Base-by-base conservation (phyloP, 2,113 vertebrate genomes). In the Scomber colias region DNA sequence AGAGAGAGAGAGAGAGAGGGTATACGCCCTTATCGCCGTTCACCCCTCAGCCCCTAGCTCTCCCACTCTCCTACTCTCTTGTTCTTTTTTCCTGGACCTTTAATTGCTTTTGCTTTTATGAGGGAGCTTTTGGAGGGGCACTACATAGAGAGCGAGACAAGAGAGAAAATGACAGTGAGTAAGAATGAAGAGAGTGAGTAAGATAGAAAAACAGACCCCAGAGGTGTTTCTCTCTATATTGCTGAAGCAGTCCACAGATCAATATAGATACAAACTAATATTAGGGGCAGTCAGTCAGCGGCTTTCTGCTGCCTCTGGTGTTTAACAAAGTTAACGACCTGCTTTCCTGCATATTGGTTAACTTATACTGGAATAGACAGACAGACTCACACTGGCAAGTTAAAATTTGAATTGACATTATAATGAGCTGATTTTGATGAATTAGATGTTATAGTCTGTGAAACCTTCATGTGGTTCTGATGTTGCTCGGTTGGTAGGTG, bases 91-190 rank as follows among this genome's bases (percentile, higher is more conserved):
- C 73, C 57, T 4, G 19, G 57, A 61, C 60, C 50, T 71, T 69
- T 89, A 86, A 90, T 90, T 91, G 86, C 70, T 73, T 90, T 87
- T 82, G 72, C 51, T 82, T 88, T 88, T 84, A 83, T 86, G 80
- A 77, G 16, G 56, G 30, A 51, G 59, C 60, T 70, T 75, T 63
- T 57, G 68, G 62, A 69, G 64, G 45, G 63, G 65, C 30, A 19
- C 14, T 9, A 30, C 57, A 57, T 66, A 82, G 51, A 51, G 44
- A 21, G 46, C 54, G 61, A 12, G 35, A 40, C 35, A 40, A 27
- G 5, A 40, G 35, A 9, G 35, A 40, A 40, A 40, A 40, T 30
- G 56, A 59, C 55, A 27, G 24, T 21, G 68, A 75, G 68, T 44
- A 59, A 61, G 35, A 51, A 35, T 40, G 35, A 40, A 51, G 12